These are phyloP conservation scores for Champsocephalus gunnari DNA, from an alignment of 2,797 vertebrate genomes.

Conservation along the genomic window DNA sequence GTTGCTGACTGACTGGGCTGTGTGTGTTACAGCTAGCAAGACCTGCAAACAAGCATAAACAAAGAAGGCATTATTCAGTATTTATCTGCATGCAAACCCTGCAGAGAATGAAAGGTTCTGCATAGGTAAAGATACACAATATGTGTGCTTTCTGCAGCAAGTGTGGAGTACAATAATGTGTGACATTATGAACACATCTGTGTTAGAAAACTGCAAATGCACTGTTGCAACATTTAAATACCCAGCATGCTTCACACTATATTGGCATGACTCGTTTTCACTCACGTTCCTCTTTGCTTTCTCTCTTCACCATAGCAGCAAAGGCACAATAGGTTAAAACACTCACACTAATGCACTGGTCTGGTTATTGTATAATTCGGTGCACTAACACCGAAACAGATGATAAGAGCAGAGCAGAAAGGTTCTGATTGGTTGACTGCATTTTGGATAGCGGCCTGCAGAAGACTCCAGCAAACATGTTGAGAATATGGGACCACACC, in stretches of 20 bases:
- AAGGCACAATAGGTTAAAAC: slow-evolving; percentile 52
- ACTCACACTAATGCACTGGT: slow-evolving; percentile 28
- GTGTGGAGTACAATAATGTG: slow-evolving; percentile 34
- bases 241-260: slow-evolving; percentile 62
- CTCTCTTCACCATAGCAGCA: slow-evolving; percentile 54
- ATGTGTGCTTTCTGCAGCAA: slow-evolving; percentile 7
- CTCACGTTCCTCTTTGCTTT: slow-evolving; percentile 47
- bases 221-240: slow-evolving; percentile 63
- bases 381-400: slow-evolving; percentile 31
- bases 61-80: slow-evolving; percentile 55
- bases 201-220: slow-evolving; percentile 56
- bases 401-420: slow-evolving; percentile 25
- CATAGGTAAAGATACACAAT: slow-evolving; percentile 2
- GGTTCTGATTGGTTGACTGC: slow-evolving; percentile 20
- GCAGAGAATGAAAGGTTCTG: slow-evolving; percentile 34
- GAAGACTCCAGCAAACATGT: slow-evolving; percentile 57
- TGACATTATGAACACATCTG: slow-evolving; percentile 54
- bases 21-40: slow-evolving; percentile 59
- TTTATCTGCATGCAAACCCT: slow-evolving; percentile 31
- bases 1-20: slow-evolving; percentile 56
- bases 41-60: slow-evolving; percentile 75
- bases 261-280: slow-evolving; percentile 53
- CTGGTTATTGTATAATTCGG: slow-evolving; percentile 4
- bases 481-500: slow-evolving; percentile 42
- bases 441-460: slow-evolving; percentile 39